Percentiles rank a stretch among this genome's conserved stretches.
These are phyloP conservation scores for Macaria liturata DNA, from an alignment of 2,888 invertebrate species.

Conservation along the genomic window DNA sequence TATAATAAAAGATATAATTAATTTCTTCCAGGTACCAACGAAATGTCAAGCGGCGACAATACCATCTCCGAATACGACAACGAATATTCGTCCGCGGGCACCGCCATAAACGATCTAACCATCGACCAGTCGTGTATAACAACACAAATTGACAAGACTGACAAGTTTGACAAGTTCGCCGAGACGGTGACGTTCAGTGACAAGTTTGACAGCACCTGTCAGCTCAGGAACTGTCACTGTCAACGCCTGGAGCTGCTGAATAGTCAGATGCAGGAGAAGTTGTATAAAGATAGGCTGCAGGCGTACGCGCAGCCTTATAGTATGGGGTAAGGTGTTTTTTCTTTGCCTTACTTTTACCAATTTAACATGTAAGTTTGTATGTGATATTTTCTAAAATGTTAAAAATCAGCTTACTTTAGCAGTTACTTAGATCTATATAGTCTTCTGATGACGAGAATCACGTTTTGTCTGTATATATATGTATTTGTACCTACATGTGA, in stretches of 20 bases:
- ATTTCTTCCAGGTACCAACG: constrained; percentile 49
- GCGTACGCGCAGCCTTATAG: too few species aligned
- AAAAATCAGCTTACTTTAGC: too few species aligned
- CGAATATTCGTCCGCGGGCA: constrained; percentile 43
- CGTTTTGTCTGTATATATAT: too few species aligned
- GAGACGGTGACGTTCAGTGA: constrained; percentile 13
- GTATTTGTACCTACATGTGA: too few species aligned
- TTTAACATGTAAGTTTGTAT: too few species aligned
- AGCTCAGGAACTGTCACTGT: neutral
- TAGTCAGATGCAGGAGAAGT: constrained; percentile 9
- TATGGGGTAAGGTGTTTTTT: too few species aligned
- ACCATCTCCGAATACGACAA: constrained; percentile 36
- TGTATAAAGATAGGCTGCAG: neutral
- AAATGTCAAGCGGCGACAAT: constrained; percentile 48
- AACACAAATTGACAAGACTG: constrained; percentile 23
- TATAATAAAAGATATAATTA: too few species aligned
- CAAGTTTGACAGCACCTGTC: constrained; percentile 9
- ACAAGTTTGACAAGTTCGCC: constrained; percentile 33
- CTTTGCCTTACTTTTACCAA: too few species aligned
- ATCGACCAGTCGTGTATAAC: constrained; percentile 41
- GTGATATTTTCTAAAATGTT: too few species aligned
- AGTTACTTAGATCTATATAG: too few species aligned
- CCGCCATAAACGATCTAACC: constrained; percentile 53
- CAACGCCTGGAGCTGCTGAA: neutral
- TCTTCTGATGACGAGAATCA: too few species aligned